Evolutionary conservation across 2,888 invertebrate genomes (phyloP).

Genomic region (Eustalomyia histrio): DNA sequence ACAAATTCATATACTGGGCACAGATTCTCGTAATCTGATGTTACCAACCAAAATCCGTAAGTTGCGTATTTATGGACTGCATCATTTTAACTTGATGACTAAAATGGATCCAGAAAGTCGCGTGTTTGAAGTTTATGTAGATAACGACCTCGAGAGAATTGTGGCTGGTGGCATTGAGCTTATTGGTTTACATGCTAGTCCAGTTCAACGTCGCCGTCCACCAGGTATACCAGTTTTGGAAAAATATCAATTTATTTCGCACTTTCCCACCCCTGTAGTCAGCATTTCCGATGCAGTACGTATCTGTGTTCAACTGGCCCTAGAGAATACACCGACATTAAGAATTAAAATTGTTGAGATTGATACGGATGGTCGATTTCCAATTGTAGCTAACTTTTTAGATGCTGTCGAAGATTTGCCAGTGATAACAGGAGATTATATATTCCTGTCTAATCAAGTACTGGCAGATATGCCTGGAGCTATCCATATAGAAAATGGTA

Average conservation of each 20-base stretch:
- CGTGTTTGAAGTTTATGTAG: conserved; percentile 74
- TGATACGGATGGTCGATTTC: conserved; percentile 80
- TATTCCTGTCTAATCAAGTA: conserved; percentile 79
- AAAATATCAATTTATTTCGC: conserved; percentile 86
- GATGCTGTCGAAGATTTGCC: conserved; percentile 85
- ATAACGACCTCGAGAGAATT: conserved; percentile 73
- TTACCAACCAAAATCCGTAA: conserved; percentile 88
- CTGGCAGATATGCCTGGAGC: conserved; percentile 79
- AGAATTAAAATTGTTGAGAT: conserved; percentile 84
- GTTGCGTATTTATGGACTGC: conserved; percentile 84
- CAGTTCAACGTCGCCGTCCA: conserved; percentile 85
- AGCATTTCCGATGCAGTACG: conserved; percentile 81
- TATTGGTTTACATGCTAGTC: conserved; percentile 87
- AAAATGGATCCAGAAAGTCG: conserved; percentile 75
- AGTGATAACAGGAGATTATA: conserved; percentile 84
- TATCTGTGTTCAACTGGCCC: conserved; percentile 84
- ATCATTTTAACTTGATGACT: conserved; percentile 81
- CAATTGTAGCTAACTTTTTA: conserved; percentile 81
- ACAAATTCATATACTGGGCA: conserved; percentile 87
- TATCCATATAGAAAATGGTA: conserved; percentile 83
- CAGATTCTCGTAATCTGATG: conserved; percentile 85
- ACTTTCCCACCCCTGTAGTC: conserved; percentile 77
- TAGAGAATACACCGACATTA: conserved; percentile 85
- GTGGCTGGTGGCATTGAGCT: conserved; percentile 89
- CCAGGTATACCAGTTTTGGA: conserved; percentile 89